Evolutionary conservation across 2,113 vertebrate genomes (phyloP), one percentile per base, ranked within the genome.

Genomic region (Ia io): DNA sequence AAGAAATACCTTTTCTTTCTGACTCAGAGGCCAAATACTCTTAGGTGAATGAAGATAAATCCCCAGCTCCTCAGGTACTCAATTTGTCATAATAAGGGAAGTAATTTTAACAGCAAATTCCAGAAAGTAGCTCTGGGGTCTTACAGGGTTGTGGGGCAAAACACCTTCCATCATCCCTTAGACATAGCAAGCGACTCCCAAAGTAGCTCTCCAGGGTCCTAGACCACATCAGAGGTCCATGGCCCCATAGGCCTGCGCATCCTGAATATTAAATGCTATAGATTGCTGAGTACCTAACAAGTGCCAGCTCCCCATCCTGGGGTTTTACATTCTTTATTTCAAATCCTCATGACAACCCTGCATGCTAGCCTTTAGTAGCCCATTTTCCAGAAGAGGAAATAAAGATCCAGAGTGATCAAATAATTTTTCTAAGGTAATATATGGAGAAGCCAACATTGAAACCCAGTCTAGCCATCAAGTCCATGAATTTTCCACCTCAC

Each of bases 1-100:
- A 92, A 95, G 44, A 95, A 78, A 82, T 67, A 49, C 1, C 35
- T 88, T 80, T 84, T 84, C 49, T 53, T 90, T 82, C 37, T 87
- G 56, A 91, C 37, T 94, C 40, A 70, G n/a, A 37, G 25, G 32
- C 18, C 74, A 88, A 63, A 88, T 82, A 16, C 16, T 92, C n/a
- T 47, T 83, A 4, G 22, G 18, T 86, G 4, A 85, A 70, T 79
- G 65, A 56, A 76, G 51, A 87, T 30, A 93, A 70, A 28, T 71
- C 16, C 2, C 7, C 12, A 80, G 14, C 4, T 88, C 13, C 30
- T 35, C 78, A 30, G 20, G 17, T 65, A 47, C 2, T 35, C 69
- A 61, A 84, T 47, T 67, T 84, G 30, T 89, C 25, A 61, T 17
- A 76, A 37, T 77, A 69, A 71, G 28, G 32, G 17, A 84, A 85